These are phyloP conservation scores for Napeogenes sylphis DNA, from an alignment of 2,888 invertebrate genomes.

Conservation along the genomic window DNA sequence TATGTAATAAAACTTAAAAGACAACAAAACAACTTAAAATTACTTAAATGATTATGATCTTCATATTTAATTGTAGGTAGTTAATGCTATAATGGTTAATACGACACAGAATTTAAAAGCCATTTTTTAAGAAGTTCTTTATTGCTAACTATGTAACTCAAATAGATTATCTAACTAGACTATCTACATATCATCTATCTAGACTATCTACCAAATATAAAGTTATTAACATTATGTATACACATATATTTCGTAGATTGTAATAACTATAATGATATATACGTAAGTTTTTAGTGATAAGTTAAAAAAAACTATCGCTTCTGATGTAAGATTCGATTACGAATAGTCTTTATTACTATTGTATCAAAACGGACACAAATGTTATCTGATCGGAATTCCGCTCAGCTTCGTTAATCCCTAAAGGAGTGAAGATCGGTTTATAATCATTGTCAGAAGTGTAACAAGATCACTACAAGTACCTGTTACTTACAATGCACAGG, in stretches of 20 bases:
- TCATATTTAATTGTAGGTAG: no score
- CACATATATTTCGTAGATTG: no score
- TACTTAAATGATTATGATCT: neutral
- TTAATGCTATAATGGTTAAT: no score
- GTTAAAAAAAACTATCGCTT: slow-evolving; percentile 32
- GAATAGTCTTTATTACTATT: slow-evolving; percentile 53
- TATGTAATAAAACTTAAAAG: neutral
- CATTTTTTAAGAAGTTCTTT: no score
- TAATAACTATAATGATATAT: no score
- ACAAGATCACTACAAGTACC: slow-evolving; percentile 68
- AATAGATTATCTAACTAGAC: no score
- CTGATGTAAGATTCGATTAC: slow-evolving; percentile 43
- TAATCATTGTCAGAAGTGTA: slow-evolving; percentile 58
- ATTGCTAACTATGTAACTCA: no score
- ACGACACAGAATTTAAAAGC: no score
- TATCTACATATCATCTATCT: no score
- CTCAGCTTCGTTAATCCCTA: slow-evolving; percentile 43
- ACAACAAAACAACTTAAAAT: neutral
- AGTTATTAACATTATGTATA: no score
- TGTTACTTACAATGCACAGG: slow-evolving; percentile 62
- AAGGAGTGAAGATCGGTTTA: slow-evolving; percentile 61
- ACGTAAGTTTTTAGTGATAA: neutral
- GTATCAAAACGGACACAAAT: slow-evolving; percentile 59
- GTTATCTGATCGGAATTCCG: slow-evolving; percentile 75
- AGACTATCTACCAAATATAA: no score